Base-by-base conservation (phyloP, 2,888 invertebrate genomes). In the Elmis aenea region DNA sequence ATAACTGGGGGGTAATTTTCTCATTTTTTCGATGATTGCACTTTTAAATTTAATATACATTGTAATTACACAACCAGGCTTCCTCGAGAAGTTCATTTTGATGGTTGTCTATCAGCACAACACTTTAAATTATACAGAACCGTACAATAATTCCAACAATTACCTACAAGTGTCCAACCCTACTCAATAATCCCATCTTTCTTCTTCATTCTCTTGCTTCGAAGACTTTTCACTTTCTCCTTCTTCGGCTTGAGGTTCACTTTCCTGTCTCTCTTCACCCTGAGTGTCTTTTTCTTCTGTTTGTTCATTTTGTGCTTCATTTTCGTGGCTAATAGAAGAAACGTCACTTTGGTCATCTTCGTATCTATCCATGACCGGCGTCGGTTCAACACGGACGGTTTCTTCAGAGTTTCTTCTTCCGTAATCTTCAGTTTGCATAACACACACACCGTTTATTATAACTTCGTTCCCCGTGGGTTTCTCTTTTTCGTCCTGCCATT, bases 361-460 rank as follows among this genome's bases (percentile, higher is more conserved):
- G 58, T 73, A 74, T 54, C 74, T 66, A 53, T 79, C 79, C 52
- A 80, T 73, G 13, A 81, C 84, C 2, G 86, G 81, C 12, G 83
- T 81, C 1, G 85, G 85, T 63, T 88, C 88, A 29, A 85, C 81
- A 14, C 81, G 76, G 35, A 85, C 79, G 3, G 85, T 85, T 59
- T 84, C 81, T 63, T 82, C 81, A 13, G 77, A 58, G 45, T 68
- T 71, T 31, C 69, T 57, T 38, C 68, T 67, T 5, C 69, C 69
- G 62, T 84, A 85, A 62, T 87, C 85, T 51, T 84, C 85, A 38
- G 85, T 82, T 52, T 87, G 81, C 86, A 91, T 88, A 3, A 92
- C 91, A 62, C 92, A 92, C 13, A 93, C 92, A 1, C 93, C 93
- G 61, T 93, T 93, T 55, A 92, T 91, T 58, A 92, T 91, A 13